Evolutionary conservation across 2,888 invertebrate genomes (phyloP).

Genomic region (Xanthia togata): DNA sequence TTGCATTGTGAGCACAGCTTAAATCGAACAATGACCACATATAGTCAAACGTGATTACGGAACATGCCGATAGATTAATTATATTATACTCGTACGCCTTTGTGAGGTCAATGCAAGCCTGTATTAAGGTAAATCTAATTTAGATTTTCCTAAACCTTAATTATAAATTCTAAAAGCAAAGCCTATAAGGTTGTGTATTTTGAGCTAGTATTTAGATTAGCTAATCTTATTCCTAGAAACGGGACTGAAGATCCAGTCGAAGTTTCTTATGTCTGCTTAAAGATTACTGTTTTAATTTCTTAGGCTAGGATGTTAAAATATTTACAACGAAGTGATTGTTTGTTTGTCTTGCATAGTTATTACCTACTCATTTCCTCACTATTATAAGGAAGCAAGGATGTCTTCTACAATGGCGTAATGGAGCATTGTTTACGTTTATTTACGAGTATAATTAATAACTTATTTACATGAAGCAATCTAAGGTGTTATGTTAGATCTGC

Average conservation of each 20-base stretch:
- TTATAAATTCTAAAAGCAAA: slow-evolving; percentile 15
- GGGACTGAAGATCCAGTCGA: neutral
- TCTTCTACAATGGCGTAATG: slow-evolving; percentile 29
- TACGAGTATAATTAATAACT: slow-evolving; percentile 58
- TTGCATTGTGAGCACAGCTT: slow-evolving; percentile 72
- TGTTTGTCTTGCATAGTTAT: neutral
- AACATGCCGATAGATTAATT: slow-evolving; percentile 53
- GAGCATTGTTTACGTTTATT: slow-evolving; percentile 30
- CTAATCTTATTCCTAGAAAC: neutral
- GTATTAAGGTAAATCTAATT: slow-evolving; percentile 37
- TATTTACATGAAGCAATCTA: slow-evolving; percentile 62
- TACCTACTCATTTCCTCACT: slow-evolving; percentile 16
- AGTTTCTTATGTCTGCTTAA: neutral
- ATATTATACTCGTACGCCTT: slow-evolving; percentile 48
- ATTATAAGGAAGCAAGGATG: slow-evolving; percentile 33
- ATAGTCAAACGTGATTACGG: slow-evolving; percentile 63
- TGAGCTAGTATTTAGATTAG: slow-evolving; percentile 5
- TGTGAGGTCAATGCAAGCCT: slow-evolving; percentile 30
- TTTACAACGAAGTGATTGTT: slow-evolving; percentile 3
- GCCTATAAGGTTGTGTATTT: slow-evolving; percentile 11
- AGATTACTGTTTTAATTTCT: neutral
- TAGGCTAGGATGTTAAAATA: neutral
- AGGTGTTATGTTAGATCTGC: slow-evolving; percentile 71
- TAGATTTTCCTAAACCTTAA: slow-evolving; percentile 31
- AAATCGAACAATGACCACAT: slow-evolving; percentile 71